phyloP scores from a whole-genome alignment of 2,888 invertebrate species.

The Hypena proboscidalis region DNA sequence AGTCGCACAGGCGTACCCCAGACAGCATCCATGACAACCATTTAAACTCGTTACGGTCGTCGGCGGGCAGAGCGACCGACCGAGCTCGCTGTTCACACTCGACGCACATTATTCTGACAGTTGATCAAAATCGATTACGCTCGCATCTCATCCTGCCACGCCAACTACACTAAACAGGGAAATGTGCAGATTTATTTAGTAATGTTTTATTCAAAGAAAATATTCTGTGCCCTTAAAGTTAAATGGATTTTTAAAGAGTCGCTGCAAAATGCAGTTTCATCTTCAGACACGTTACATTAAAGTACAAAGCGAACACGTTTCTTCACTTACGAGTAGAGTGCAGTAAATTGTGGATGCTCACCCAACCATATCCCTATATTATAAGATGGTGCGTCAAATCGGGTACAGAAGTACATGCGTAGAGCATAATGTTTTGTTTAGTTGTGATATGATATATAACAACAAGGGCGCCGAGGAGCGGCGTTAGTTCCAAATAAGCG shows the following conservation, averaged over 20 bases:
- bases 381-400: constrained; percentile 69
- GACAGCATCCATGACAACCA: constrained; percentile 43
- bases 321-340: constrained; percentile 19
- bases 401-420: constrained; percentile 61
- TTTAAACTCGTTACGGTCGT: constrained; percentile 33
- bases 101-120: constrained; percentile 38
- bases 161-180: too few species aligned
- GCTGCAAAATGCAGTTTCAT: constrained; percentile 1
- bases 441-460: constrained; percentile 79
- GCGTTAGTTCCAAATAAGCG: constrained; percentile 71
- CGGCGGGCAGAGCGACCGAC: constrained; percentile 13
- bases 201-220: background rate
- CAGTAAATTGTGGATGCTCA: constrained; percentile 63
- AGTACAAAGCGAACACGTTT: constrained; percentile 15
- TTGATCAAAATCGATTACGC: constrained; percentile 40
- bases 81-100: constrained; percentile 17
- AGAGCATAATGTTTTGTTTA: constrained; percentile 72
- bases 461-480: constrained; percentile 53
- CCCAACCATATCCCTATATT: constrained; percentile 75
- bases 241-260: constrained; percentile 1
- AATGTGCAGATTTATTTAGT: constrained; percentile 6
- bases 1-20: constrained; percentile 18
- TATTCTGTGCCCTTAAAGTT: background rate
- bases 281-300: constrained; percentile 1
- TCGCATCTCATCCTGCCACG: constrained; percentile 12